Evolutionary conservation across 2,113 vertebrate genomes (phyloP), one percentile per base, ranked within the genome.

Genomic region (Aplodontia rufa): DNA sequence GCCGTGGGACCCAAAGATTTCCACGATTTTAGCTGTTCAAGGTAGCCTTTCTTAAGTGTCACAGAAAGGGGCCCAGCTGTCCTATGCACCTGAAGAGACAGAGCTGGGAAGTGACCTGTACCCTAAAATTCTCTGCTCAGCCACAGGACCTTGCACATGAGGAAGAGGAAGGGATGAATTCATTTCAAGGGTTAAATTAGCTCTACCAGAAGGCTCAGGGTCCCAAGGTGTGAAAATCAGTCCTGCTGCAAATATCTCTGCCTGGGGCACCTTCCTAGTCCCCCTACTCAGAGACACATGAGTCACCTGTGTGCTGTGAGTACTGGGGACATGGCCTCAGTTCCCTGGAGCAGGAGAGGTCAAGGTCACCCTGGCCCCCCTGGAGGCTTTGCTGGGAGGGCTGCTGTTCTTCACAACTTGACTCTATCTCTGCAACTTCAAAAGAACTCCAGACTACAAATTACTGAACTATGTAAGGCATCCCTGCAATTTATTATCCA

Each of bases 171-270:
- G 37, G 14, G 72, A 20, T 2, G 40, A 5, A 82, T 55, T 85
- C 35, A 90, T 74, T 28, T 85, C 74, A 42, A 45, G 62, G 51
- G 45, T 20, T 81, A 76, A 53, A 32, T 79, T 60, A 93, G 88
- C 37, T 90, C 72, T 12, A 19, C 80, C 87, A 51, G n/a, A 74
- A 47, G 62, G 68, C 24, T 16, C 68, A 30, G 89, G 78, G 49
- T 22, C 66, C 3, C 30, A n/a, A 94, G 22, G 53, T 93, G 64
- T 89, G 72, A 84, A 81, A 75, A 66, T 32, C 45, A 32, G 55
- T 76, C 82, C 26, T 74, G 32, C 93, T 24, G 55, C 28, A 81
- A 71, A 58, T 0, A 2, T 62, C 26, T 81, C 79, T n/a, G n/a
- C 16, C 55, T 35, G 64, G 40, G 72, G 58, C 58, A 10, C 55